These are phyloP conservation scores for Ailuropoda melanoleuca DNA, from an alignment of 2,113 vertebrate species.

Conservation along the genomic window DNA sequence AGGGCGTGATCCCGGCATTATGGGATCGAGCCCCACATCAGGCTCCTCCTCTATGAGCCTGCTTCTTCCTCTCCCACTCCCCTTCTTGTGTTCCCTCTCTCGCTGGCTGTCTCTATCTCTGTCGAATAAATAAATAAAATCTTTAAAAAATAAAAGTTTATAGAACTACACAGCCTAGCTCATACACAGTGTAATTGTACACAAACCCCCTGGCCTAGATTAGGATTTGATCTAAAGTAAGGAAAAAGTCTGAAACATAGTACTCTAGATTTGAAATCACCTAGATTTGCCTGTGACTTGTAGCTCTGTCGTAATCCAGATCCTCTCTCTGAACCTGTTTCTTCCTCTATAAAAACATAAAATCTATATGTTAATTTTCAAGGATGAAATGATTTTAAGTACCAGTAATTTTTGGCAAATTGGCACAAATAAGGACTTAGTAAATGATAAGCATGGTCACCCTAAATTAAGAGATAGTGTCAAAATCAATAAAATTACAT, in stretches of 20 bases:
- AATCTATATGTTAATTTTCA: neutral
- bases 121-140: too few relatives aligned
- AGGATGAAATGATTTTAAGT: neutral
- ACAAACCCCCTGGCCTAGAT: neutral
- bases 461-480: neutral
- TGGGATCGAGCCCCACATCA: too few relatives aligned
- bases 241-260: neutral
- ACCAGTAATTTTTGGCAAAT: neutral
- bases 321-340: neutral
- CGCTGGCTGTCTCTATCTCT: too few relatives aligned
- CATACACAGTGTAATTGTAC: neutral
- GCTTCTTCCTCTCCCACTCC: too few relatives aligned
- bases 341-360: neutral
- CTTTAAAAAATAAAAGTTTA: neutral
- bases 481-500: neutral
- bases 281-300: neutral
- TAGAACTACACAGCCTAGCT: neutral
- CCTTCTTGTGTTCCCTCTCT: too few relatives aligned
- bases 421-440: neutral
- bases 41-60: too few relatives aligned
- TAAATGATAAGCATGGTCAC: neutral
- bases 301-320: neutral
- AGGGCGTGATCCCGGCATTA: too few relatives aligned
- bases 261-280: neutral
- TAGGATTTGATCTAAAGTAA: neutral